Conservation (phyloP, 2,797 vertebrate species). For the Lacerta viridis region DNA sequence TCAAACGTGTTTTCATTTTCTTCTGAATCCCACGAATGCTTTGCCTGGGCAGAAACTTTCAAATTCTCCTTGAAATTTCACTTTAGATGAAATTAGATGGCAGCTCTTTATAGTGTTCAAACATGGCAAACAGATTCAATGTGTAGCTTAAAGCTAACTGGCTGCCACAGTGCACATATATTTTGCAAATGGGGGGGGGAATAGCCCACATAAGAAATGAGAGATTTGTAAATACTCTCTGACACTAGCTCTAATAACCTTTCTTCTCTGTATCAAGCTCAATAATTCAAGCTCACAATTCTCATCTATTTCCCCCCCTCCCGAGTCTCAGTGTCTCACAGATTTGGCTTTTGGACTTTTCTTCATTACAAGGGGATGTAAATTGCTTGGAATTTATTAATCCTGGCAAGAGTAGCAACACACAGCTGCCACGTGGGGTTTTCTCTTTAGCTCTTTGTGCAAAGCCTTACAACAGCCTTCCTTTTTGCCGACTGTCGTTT, state of each 20-base stretch:
- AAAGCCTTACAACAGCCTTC: conserved; percentile 44
- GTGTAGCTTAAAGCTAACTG: conserved; percentile 5
- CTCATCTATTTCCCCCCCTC: conserved; percentile 40
- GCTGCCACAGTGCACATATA: not conserved
- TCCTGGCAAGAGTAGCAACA: conserved; percentile 43
- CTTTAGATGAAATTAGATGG: not conserved
- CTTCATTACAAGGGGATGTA: conserved; percentile 58
- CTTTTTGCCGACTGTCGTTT: conserved; percentile 33
- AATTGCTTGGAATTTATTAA: conserved; percentile 58
- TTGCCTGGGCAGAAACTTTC: not conserved
- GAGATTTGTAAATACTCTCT: conserved; percentile 31
- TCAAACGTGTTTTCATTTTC: not conserved
- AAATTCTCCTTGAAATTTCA: not conserved
- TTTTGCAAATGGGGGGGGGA: not conserved
- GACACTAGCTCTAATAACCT: conserved; percentile 3
- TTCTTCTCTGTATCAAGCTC: conserved; percentile 44
- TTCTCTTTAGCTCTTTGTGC: conserved; percentile 35
- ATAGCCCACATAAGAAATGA: not conserved
- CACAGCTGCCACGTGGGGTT: conserved; percentile 51
- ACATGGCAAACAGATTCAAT: not conserved
- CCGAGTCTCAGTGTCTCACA: conserved; percentile 29
- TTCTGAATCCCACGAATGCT: not conserved
- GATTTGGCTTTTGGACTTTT: conserved; percentile 56
- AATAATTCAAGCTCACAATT: conserved; percentile 36
- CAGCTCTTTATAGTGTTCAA: not conserved